Evolutionary conservation across 2,797 vertebrate species (phyloP).

Genomic region (Gila robusta): DNA sequence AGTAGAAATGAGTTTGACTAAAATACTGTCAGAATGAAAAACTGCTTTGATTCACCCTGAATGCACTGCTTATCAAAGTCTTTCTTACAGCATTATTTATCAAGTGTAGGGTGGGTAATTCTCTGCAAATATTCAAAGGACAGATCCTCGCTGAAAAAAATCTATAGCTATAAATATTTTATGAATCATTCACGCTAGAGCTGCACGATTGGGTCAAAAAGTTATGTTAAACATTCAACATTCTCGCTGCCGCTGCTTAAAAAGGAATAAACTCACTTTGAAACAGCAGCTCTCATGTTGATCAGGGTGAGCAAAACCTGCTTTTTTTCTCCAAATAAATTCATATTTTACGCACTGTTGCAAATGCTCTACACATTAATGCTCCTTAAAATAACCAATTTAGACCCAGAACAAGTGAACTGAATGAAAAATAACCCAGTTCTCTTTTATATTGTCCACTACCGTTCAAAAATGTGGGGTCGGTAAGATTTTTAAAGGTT

Average conservation of each 20-base stretch:
- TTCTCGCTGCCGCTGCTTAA: not conserved
- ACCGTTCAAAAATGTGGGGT: not conserved
- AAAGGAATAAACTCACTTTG: not conserved
- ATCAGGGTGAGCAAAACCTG: not conserved
- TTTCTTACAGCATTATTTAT: not conserved
- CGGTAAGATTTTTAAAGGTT: too few species aligned
- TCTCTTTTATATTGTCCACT: not conserved
- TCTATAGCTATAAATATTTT: not conserved
- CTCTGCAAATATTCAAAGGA: not conserved
- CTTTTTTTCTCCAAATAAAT: not conserved
- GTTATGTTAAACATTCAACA: conserved; percentile 2
- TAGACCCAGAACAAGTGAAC: not conserved
- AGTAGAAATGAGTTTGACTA: conserved; percentile 66
- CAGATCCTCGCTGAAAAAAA: not conserved
- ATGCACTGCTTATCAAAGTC: conserved; percentile 6
- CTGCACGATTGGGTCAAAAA: not conserved
- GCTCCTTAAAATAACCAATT: not conserved
- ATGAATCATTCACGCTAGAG: not conserved
- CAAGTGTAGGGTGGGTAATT: not conserved
- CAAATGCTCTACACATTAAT: not conserved
- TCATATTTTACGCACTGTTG: not conserved
- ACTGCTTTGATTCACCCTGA: not conserved
- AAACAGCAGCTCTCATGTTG: not conserved
- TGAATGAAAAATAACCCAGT: not conserved
- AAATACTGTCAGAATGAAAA: conserved; percentile 1